Conservation (phyloP, 2,888 invertebrate species). For the Dorcus hopei region DNA sequence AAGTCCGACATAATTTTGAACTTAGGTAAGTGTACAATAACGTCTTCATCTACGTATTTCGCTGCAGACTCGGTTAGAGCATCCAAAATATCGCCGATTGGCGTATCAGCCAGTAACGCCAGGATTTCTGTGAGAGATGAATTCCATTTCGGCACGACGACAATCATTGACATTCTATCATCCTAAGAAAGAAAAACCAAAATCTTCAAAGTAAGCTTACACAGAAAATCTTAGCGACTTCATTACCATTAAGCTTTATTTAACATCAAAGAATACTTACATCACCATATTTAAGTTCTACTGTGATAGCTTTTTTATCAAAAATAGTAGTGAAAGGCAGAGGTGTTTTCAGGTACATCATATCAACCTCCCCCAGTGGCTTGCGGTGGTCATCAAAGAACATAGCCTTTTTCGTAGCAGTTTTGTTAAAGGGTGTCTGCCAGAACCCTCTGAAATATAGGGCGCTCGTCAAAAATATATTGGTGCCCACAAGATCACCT, state of each 20-base stretch:
- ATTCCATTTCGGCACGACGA: slow-evolving; percentile 61
- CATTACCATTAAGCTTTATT: background rate
- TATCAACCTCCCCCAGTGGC: slow-evolving; percentile 59
- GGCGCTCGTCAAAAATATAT: slow-evolving; percentile 65
- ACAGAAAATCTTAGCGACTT: background rate
- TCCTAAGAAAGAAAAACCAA: slow-evolving; percentile 38
- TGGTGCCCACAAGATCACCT: slow-evolving; percentile 56
- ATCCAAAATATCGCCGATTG: slow-evolving; percentile 54
- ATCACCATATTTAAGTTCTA: slow-evolving; percentile 68
- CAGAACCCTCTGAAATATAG: slow-evolving; percentile 72
- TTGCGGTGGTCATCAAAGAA: slow-evolving; percentile 59
- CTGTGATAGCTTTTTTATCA: slow-evolving; percentile 56
- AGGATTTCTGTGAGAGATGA: slow-evolving; percentile 53
- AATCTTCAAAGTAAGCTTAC: no score
- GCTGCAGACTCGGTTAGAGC: slow-evolving; percentile 51
- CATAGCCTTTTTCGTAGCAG: slow-evolving; percentile 54
- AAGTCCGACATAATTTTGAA: slow-evolving; percentile 62
- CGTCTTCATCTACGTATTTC: slow-evolving; percentile 57
- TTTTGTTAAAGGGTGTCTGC: slow-evolving; percentile 61
- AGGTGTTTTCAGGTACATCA: slow-evolving; percentile 68
- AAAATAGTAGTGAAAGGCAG: slow-evolving; percentile 59
- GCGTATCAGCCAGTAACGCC: slow-evolving; percentile 50
- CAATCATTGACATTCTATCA: slow-evolving; percentile 62
- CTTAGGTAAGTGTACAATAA: slow-evolving; percentile 62
- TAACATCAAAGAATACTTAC: slow-evolving; percentile 34